Evolutionary conservation across 2,113 vertebrate species (phyloP).

Genomic region (Caranx ignobilis): DNA sequence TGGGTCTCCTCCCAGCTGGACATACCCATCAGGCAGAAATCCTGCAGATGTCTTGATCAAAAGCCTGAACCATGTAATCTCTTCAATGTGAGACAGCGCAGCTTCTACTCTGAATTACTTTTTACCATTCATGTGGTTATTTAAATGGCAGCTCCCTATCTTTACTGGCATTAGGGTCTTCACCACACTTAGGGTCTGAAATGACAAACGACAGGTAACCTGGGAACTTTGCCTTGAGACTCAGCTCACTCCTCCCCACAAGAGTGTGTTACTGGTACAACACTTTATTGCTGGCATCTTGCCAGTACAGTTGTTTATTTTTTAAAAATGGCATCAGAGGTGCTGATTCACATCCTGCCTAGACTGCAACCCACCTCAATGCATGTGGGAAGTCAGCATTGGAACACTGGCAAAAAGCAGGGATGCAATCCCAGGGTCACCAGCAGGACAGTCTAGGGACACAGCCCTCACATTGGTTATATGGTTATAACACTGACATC

Average conservation of each 20-base stretch:
- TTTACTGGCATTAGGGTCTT: background rate
- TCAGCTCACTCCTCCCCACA: background rate
- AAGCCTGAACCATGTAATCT: background rate
- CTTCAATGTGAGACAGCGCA: background rate
- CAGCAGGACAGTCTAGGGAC: too few relatives aligned
- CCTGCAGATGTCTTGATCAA: background rate
- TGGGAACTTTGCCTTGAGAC: background rate
- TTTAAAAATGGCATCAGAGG: background rate
- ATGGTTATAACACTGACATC: too few relatives aligned
- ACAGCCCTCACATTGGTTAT: too few relatives aligned
- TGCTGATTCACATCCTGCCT: background rate
- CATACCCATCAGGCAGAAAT: slow-evolving; percentile 1
- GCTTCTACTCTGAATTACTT: background rate
- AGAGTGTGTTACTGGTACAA: background rate
- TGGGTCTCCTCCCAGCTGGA: slow-evolving; percentile 6
- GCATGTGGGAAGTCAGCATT: too few relatives aligned
- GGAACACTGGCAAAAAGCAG: too few relatives aligned
- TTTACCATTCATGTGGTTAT: background rate
- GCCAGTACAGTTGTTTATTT: background rate
- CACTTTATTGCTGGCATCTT: background rate
- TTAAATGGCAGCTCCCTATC: background rate
- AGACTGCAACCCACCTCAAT: too few relatives aligned
- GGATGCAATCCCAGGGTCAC: too few relatives aligned
- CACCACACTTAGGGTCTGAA: too few relatives aligned
- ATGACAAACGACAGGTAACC: too few relatives aligned